phyloP scores from a whole-genome alignment of 1,140 invertebrate species.

The Bombus waltoni region DNA sequence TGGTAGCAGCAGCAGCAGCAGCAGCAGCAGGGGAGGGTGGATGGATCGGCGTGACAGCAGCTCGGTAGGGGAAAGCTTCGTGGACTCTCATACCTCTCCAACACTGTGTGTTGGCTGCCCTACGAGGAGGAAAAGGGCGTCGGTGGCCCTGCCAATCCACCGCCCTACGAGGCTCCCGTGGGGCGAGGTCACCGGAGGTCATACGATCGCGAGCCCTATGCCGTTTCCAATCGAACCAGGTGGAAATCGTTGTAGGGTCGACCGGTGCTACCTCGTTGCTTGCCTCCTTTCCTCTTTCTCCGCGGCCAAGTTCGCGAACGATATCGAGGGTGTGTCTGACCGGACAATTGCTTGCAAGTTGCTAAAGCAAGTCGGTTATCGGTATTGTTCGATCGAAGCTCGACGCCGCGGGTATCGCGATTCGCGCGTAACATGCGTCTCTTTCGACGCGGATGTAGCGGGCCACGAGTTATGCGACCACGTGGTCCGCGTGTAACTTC shows the following conservation, averaged over 20 bases:
- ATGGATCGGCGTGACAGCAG: constrained; percentile 78
- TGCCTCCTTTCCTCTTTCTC: too few species aligned
- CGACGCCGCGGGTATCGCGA: neutral
- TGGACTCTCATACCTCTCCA: constrained; percentile 36
- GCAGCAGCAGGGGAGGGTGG: constrained; percentile 39
- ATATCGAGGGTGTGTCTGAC: constrained; percentile 42
- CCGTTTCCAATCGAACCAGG: constrained; percentile 38
- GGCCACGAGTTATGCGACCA: neutral
- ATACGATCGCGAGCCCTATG: constrained; percentile 76
- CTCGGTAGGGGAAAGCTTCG: constrained; percentile 29
- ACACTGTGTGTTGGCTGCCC: constrained; percentile 7
- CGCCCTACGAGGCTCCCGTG: constrained; percentile 73
- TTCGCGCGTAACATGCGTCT: neutral
- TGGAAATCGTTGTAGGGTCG: constrained; percentile 38
- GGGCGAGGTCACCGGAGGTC: constrained; percentile 82
- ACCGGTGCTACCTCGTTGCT: neutral
- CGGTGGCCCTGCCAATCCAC: constrained; percentile 74
- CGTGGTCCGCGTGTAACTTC: neutral
- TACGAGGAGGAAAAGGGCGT: constrained; percentile 61
- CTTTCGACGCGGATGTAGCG: neutral
- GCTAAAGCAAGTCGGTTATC: neutral
- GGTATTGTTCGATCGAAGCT: neutral
- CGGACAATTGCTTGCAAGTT: neutral
- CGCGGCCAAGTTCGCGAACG: constrained; percentile 8
- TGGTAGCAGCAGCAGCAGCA: neutral